Evolutionary conservation across 2,797 vertebrate species (phyloP).

Genomic region (Etheostoma perlongum): DNA sequence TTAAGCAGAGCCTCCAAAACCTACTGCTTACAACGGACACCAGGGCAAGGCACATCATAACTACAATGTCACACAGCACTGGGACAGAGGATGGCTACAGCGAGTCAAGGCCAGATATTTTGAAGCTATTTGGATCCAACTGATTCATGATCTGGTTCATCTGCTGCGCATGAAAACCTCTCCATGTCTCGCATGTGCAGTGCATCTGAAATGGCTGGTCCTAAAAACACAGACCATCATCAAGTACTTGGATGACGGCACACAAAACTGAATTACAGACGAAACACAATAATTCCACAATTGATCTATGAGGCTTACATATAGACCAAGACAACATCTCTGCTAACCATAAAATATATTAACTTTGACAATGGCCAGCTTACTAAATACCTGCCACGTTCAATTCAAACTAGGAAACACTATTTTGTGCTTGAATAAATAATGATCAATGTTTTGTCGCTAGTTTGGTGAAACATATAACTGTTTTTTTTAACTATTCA

Average conservation of each 20-base stretch:
- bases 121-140: constrained; percentile 21
- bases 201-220: constrained; percentile 15
- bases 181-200: constrained; percentile 13
- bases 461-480: too few relatives aligned
- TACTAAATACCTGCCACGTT: constrained; percentile 31
- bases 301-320: constrained; percentile 31
- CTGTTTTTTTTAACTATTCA: not conserved
- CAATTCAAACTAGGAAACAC: constrained; percentile 34
- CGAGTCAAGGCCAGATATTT: constrained; percentile 36
- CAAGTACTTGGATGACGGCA: constrained; percentile 26
- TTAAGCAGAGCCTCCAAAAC: constrained; percentile 30
- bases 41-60: constrained; percentile 63
- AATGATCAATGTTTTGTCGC: constrained; percentile 4
- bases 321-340: constrained; percentile 29
- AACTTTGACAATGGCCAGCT: constrained; percentile 22
- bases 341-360: constrained; percentile 39
- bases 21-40: constrained; percentile 39
- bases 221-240: constrained; percentile 38
- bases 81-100: constrained; percentile 46
- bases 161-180: constrained; percentile 6
- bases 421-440: constrained; percentile 54
- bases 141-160: constrained; percentile 12
- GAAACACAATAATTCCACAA: constrained; percentile 37
- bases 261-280: constrained; percentile 36
- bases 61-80: constrained; percentile 54